Conservation (phyloP, 30 jellyfish, hydroid and myxozoan species). For the Clytia hemisphaerica region DNA sequence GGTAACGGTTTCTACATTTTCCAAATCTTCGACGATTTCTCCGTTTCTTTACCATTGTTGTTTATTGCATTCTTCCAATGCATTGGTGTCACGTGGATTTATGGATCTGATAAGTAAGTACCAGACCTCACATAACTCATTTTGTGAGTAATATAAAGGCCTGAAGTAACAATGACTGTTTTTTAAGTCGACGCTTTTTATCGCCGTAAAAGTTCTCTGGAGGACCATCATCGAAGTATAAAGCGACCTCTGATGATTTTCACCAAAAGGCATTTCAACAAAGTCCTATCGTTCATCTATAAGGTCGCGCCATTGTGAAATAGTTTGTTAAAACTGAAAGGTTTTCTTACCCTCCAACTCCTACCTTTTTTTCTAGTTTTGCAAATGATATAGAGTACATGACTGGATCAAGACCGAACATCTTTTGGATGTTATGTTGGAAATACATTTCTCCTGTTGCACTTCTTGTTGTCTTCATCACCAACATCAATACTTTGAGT, state of each 20-base stretch:
- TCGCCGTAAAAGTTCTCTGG: no score
- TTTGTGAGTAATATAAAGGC: no score
- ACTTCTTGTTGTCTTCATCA: slow-evolving; percentile 50
- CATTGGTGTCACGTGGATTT: slow-evolving; percentile 90
- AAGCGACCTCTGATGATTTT: no score
- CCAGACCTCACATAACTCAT: no score
- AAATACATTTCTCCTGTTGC: slow-evolving; percentile 80
- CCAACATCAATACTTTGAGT: slow-evolving; percentile 48
- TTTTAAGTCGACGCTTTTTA: no score
- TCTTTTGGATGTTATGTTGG: slow-evolving; percentile 80
- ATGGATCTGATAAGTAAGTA: slow-evolving; percentile 84
- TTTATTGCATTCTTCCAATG: slow-evolving; percentile 88
- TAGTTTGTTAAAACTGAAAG: no score
- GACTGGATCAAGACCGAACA: slow-evolving; percentile 84
- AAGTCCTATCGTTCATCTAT: not conserved
- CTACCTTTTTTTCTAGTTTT: slow-evolving; percentile 47
- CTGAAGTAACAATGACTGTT: no score
- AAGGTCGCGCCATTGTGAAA: no score
- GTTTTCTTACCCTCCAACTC: no score
- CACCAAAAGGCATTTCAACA: not conserved
- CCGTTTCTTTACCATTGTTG: slow-evolving; percentile 80
- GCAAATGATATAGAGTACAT: slow-evolving; percentile 88
- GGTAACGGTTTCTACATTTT: slow-evolving; percentile 90
- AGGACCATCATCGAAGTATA: no score
- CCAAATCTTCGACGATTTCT: slow-evolving; percentile 83